Evolutionary conservation across 2,797 vertebrate genomes (phyloP), one percentile per base, ranked within the genome.

Genomic region (Muraenolepis orangiensis): DNA sequence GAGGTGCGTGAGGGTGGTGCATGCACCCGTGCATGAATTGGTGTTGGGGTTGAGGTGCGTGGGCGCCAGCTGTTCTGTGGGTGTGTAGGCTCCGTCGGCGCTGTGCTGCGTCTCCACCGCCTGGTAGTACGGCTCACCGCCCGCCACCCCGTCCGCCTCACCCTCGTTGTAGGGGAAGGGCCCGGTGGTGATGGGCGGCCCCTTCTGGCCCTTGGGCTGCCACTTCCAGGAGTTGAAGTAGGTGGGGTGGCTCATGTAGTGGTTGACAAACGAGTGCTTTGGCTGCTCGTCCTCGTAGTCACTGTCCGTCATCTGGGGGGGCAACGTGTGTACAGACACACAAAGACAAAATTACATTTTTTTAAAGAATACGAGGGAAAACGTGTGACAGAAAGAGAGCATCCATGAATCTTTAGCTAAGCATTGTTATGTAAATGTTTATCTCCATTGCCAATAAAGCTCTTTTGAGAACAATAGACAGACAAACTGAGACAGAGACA

Each of bases 171-270:
- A 97, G 70, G 83, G 86, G 57, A 96, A 98, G 1, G 95, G 88
- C 10, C 57, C 57, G 85, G 90, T 0, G 86, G 77, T 0, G 85
- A 92, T 81, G 7, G 78, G n/a, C 57, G 57, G 26, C 10, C n/a
- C 87, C 84, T 96, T 95, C 42, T 96, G 88, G 73, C 94, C 94
- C 71, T 96, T 97, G 83, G 96, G 95, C 89, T 96, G 95, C 73
- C 96, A 92, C 88, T 98, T 98, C 97, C 97, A 99, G 0, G 97
- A 98, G 91, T 95, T 96, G 91, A 95, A 98, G 93, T 98, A 99
- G 13, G 95, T 96, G 74, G 97, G 96, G 90, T 99, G 97, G 2
- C 96, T 98, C 97, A 99, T 97, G 91, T 99, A 99, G 75, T 99
- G 97, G 94, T 98, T 98, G 85, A 98, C 97, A 0, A 99, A 99